Percentiles rank a stretch among this genome's conserved stretches.
Evolutionary conservation across 2,113 vertebrate genomes (phyloP).

Genomic region (Zosterops pallidus): DNA sequence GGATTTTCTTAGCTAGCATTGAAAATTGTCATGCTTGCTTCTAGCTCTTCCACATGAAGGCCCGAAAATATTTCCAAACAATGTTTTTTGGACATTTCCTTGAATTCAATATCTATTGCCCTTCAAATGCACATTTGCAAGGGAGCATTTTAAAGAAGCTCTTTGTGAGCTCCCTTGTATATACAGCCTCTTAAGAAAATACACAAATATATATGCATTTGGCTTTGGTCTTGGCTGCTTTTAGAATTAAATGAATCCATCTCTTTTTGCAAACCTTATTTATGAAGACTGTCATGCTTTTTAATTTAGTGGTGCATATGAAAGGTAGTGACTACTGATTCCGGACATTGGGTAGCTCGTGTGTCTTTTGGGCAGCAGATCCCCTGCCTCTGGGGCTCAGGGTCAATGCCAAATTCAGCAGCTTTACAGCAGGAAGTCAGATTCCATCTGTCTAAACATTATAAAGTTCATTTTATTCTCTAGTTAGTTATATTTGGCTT

Average conservation of each 20-base stretch:
- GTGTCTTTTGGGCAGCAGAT: not conserved
- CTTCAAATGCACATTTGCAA: not conserved
- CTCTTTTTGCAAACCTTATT: not conserved
- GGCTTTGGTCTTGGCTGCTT: not conserved
- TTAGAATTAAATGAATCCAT: not conserved
- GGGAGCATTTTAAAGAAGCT: constrained; percentile 24
- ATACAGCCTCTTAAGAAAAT: constrained; percentile 20
- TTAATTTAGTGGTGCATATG: not conserved
- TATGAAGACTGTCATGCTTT: not conserved
- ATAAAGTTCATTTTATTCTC: not conserved
- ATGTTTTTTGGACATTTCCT: not conserved
- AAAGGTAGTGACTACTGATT: not conserved
- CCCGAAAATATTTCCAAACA: not conserved
- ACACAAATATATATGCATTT: not conserved
- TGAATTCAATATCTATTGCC: not conserved
- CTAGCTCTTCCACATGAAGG: not conserved
- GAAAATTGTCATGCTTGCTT: not conserved
- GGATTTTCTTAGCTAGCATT: not conserved
- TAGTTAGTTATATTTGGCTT: constrained; percentile 23
- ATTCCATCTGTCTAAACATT: constrained; percentile 45
- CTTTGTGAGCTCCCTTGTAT: constrained; percentile 3
- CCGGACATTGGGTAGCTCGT: accelerated
- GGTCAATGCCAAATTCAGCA: not conserved
- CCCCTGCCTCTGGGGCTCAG: not conserved
- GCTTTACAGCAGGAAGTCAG: not conserved